These are phyloP conservation scores for Numenius arquata DNA, from an alignment of 2,113 vertebrate genomes.

Conservation along the genomic window DNA sequence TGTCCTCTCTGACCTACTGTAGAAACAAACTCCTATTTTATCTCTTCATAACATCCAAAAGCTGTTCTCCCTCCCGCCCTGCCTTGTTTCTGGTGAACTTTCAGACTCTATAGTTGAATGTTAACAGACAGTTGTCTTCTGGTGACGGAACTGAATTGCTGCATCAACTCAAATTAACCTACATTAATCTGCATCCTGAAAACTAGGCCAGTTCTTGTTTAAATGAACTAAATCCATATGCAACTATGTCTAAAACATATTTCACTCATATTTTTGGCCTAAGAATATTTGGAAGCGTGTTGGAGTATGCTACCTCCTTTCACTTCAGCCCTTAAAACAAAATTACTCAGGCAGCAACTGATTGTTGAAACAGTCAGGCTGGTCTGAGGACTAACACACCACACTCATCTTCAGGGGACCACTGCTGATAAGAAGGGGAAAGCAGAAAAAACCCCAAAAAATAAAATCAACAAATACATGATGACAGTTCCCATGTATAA, in stretches of 20 bases:
- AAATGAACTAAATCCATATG: background rate
- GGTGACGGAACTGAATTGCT: background rate
- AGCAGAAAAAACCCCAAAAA: background rate
- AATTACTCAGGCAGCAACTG: background rate
- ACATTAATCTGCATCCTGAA: background rate
- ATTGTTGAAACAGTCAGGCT: background rate
- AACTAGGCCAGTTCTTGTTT: background rate
- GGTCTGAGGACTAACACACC: accelerated
- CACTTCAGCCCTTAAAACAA: background rate
- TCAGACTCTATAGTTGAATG: background rate
- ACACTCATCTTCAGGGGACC: background rate
- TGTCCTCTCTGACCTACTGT: background rate
- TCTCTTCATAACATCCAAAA: background rate
- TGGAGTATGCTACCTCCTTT: background rate
- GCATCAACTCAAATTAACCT: background rate
- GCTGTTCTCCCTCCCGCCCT: background rate
- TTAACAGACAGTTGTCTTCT: background rate
- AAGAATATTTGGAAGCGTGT: background rate
- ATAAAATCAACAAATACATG: background rate
- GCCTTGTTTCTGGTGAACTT: background rate
- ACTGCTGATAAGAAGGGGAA: background rate
- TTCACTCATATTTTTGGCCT: background rate
- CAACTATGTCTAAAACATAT: background rate
- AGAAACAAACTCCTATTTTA: background rate
- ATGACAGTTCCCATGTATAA: background rate